Base-by-base conservation (phyloP, 2,888 invertebrate species). In the Heliconius cydno region DNA sequence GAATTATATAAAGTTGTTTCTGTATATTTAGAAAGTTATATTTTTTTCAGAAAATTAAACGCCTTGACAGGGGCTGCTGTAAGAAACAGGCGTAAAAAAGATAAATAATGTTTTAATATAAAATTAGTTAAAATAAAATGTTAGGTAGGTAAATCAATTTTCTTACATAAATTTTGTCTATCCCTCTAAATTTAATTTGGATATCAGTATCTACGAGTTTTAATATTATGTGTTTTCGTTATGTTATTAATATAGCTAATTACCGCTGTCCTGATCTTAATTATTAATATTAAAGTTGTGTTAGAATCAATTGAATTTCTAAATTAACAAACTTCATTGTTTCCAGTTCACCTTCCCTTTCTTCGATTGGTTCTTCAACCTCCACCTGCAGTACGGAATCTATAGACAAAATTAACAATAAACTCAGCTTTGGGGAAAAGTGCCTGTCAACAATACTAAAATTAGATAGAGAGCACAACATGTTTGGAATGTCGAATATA, bases 401-500 rank as follows among this genome's bases (percentile, higher is more conserved):
- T 0, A 86, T 90, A 9, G 87, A 85, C 22, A 85, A 85, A 19
- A 75, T 88, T 2, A 81, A 82, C 12, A 82, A 84, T 78, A 79
- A 84, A 22, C 76, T 84, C 2, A 89, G 85, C 80, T 85, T 87
- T 6, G 88, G 88, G 28, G 92, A 93, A 79, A 92, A 89, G 85
- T 91, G 89, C 75, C 81, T 95, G 73, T 92, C 93, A 2, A 95
- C 94, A 1, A 93, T 95, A 81, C 87, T 95, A 0, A 89, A 90
- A 12, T 81, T 95, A 81, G 94, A 95, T 83, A 91, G 89, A 83
- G 94, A 95, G 82, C 93, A 94, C 82, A 94, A 95, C 79, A 84
- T 95, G 87, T 95, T 95, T 84, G 94, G 94, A 2, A 82, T 95
- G 30, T 94, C 94, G 3, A 92, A 92, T 83, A 91, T 94, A 79